Base-by-base conservation (phyloP, 2,888 invertebrate species). In the Macaria liturata region DNA sequence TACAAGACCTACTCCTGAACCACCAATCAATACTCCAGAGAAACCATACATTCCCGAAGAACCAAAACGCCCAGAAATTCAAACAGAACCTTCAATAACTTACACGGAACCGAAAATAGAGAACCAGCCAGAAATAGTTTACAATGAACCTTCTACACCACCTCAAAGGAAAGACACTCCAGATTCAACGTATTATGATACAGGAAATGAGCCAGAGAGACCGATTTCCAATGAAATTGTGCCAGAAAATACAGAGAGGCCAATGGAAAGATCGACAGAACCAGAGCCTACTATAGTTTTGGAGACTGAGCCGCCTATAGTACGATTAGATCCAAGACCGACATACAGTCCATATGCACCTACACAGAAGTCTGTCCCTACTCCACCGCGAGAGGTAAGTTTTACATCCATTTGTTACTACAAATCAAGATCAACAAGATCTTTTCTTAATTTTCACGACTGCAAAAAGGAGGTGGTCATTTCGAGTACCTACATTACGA, bases 341-440 rank as follows among this genome's bases (percentile, higher is more conserved):
- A 81, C 81, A 0, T 75, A 73, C n/a, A 77, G 61, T 44, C 69
- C 78, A 2, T 57, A 64, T 8, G 56, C 67, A n/a, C 63, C 79
- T 34, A 66, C 70, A 46, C 66, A 60, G 30, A 56, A 51, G 46
- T 46, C 69, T 9, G 53, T 52, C 8, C 57, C 66, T 3, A 54
- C 66, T 9, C 68, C 77, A n/a, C 80, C 82, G 3, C 70, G 71
- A 39, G 37, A 74, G n/a, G 76, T 87, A 46, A 7, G 7, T 3
- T 42, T 20, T 20, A 20, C 20, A 20, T 20, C 20, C 20, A 20
- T 20, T 20, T 20, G 20, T 20, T n/a, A n/a, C n/a, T n/a, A n/a
- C n/a, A n/a, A n/a, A n/a, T n/a, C n/a, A n/a, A 20, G 20, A 20
- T n/a, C n/a, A n/a, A n/a, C n/a, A 20, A 20, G 2, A 20, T 20